phyloP scores from a whole-genome alignment of 2,113 vertebrate genomes.

The Semnornis frantzii region DNA sequence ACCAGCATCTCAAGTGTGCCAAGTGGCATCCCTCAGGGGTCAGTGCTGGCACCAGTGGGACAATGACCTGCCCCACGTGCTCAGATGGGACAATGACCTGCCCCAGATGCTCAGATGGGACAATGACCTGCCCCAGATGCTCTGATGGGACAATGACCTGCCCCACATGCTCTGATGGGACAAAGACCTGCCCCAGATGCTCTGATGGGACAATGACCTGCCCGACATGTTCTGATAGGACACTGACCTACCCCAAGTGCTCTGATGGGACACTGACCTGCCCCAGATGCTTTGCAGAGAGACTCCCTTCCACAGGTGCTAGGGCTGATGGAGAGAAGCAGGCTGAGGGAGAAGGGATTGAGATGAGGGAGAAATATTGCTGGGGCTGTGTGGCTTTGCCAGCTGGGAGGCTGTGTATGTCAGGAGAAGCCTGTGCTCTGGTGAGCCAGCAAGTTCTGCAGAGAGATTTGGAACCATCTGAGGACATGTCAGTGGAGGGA shows the following conservation, averaged over 20 bases:
- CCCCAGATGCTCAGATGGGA: rapidly evolving
- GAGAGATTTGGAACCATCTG: background rate
- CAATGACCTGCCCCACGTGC: too few species aligned
- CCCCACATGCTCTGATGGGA: too few species aligned
- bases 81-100: background rate
- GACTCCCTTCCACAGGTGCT: background rate
- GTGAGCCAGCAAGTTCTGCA: background rate
- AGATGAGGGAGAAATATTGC: background rate
- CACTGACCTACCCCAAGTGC: background rate
- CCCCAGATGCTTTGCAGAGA: background rate
- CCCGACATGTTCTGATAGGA: rapidly evolving
- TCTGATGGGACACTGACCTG: background rate
- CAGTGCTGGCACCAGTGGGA: too few species aligned
- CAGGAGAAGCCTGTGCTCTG: background rate
- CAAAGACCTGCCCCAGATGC: background rate
- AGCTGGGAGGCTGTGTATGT: background rate
- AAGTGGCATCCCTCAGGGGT: too few species aligned
- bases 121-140: background rate
- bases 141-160: background rate
- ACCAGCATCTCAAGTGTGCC: background rate
- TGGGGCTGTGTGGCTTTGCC: background rate
- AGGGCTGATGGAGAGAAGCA: background rate
- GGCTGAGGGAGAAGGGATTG: background rate
- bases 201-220: too few species aligned
- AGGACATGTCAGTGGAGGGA: background rate